A percentile compares a stretch with the other conserved stretches of the same genome.
These are phyloP conservation scores for Heliconius ethilla DNA, from an alignment of 2,888 invertebrate genomes.

Conservation along the genomic window DNA sequence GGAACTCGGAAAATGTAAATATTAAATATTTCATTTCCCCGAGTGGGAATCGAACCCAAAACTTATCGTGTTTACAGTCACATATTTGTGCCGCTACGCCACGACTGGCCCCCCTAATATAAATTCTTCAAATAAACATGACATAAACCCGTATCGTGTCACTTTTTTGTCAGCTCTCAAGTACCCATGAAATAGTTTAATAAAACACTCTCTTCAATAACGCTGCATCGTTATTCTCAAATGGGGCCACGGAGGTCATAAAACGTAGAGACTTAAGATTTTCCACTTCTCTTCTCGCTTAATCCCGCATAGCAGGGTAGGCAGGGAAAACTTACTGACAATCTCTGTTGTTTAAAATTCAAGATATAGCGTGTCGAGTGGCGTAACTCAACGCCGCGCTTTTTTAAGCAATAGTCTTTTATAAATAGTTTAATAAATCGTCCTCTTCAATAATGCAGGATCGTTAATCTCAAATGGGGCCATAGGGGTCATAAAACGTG, in stretches of 20 bases:
- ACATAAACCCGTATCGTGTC: slow-evolving; percentile 13
- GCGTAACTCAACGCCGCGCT: no score
- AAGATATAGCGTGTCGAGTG: no score
- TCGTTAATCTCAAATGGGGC: slow-evolving; percentile 47
- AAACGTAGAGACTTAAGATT: slow-evolving; percentile 44
- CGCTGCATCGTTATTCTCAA: slow-evolving; percentile 36
- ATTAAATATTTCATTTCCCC: neutral
- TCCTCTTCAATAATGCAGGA: slow-evolving; percentile 17
- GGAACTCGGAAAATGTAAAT: no score
- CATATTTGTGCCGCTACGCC: no score
- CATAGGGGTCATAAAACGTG: slow-evolving; percentile 49
- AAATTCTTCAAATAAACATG: neutral
- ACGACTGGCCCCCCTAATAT: neutral
- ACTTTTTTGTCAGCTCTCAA: slow-evolving; percentile 12
- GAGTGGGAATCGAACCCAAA: neutral
- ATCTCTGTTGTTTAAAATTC: no score
- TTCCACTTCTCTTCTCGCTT: neutral
- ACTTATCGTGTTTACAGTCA: neutral
- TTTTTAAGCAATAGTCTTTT: neutral
- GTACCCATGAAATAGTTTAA: slow-evolving; percentile 29
- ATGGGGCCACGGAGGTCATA: slow-evolving; percentile 50
- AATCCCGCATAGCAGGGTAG: neutral
- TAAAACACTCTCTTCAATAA: slow-evolving; percentile 26
- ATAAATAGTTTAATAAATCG: slow-evolving; percentile 20
- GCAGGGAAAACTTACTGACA: neutral